A percentile compares a stretch with the other conserved stretches of the same genome.
phyloP scores from a whole-genome alignment of 2,113 vertebrate genomes.

The Tympanuchus pallidicinctus region DNA sequence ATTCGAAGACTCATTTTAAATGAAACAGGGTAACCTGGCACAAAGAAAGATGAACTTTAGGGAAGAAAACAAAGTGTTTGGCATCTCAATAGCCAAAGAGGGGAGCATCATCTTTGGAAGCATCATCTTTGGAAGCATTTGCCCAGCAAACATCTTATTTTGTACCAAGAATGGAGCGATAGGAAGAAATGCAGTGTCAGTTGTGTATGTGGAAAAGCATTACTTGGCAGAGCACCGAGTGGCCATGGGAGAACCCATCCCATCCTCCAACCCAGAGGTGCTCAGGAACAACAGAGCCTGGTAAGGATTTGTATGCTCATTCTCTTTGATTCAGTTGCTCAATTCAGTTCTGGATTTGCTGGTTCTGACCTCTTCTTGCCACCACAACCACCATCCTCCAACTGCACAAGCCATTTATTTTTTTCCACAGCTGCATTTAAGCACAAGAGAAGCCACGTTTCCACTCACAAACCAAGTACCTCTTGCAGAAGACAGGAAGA shows the following conservation, averaged over 20 bases:
- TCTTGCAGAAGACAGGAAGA: not conserved
- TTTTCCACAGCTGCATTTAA: not conserved
- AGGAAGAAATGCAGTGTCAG: not conserved
- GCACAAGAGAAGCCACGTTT: not conserved
- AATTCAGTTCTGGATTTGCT: not conserved
- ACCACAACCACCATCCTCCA: not conserved
- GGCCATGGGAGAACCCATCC: not conserved
- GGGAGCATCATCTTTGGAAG: not conserved
- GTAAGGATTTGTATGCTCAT: not conserved
- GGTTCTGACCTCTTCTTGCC: not conserved
- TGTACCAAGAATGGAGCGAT: not conserved
- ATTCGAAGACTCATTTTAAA: conserved; percentile 16
- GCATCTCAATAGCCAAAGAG: not conserved
- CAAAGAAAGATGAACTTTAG: not conserved
- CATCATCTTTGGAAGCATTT: not conserved
- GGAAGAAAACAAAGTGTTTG: not conserved
- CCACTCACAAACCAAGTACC: not conserved
- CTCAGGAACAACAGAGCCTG: not conserved
- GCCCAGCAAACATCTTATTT: not conserved
- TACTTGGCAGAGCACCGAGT: not conserved
- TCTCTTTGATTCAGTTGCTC: not conserved
- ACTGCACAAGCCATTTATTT: not conserved
- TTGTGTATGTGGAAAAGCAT: not conserved
- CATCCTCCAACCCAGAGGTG: not conserved
- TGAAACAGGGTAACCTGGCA: not conserved